Evolutionary conservation across 2,113 vertebrate genomes (phyloP), one percentile per base, ranked within the genome.

Genomic region (Anas platyrhynchos): DNA sequence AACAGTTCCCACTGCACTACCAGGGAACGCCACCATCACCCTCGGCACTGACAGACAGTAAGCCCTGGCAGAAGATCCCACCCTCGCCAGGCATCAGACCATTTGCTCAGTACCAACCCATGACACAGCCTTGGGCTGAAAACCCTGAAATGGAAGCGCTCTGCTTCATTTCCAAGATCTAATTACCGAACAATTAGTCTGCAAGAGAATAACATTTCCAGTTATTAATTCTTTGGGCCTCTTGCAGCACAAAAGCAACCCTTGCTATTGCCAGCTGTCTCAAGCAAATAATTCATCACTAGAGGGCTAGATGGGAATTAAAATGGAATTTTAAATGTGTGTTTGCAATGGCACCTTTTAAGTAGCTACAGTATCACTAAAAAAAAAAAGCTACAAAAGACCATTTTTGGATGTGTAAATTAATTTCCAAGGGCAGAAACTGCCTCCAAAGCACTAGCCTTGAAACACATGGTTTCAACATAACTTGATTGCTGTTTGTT

Each of bases 31-130:
- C 43, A 92, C 23, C 23, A 50, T 23, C 56, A 7, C 25, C 36
- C 36, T 68, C 43, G 15, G 52, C n/a, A 15, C 0, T 0, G 25
- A 67, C 52, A 83, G 74, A 46, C 8, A 26, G 52, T 0, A 2
- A 93, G 43, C 52, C 62, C 34, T 2, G 2, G 27, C 38, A 86
- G 36, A 83, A 91, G 31, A 83, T 10, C 10, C n/a, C 38, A 54
- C 25, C 0, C 11, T 76, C 32, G 16, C 38, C 34, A 56, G 36
- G 14, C 26, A 66, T 50, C 34, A 46, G 14, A 58, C 34, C 56
- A 41, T 9, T 2, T 1, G 21, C 41, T 27, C 54, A 83, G 15
- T 3, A 4, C 13, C 32, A 43, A 43, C 73, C 22, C 41, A 86
- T 9, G 5, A 43, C 8, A 61, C 11, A 61, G 8, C 52, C 38